Evolutionary conservation across 2,113 vertebrate genomes (phyloP).

Genomic region (Synodontis membranacea): DNA sequence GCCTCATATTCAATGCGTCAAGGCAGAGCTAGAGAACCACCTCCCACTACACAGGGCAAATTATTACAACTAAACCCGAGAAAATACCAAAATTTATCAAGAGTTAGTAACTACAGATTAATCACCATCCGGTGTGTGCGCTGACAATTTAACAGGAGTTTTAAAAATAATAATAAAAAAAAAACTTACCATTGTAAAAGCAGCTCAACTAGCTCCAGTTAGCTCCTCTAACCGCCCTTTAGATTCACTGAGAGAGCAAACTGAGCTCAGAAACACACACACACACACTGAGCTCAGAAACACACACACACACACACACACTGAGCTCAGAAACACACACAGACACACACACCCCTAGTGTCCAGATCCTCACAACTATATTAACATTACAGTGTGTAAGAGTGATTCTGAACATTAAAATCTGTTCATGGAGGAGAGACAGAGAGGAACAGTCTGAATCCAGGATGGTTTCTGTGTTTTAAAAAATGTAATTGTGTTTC

Average conservation of each 20-base stretch:
- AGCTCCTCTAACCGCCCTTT: conserved; percentile 18
- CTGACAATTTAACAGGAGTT: background rate
- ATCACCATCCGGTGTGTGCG: too few relatives aligned
- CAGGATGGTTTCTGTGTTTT: background rate
- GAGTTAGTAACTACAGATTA: background rate
- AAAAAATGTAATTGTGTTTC: background rate
- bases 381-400: background rate
- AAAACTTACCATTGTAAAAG: conserved; percentile 19
- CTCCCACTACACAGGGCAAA: background rate
- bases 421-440: background rate
- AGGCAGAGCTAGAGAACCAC: background rate
- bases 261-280: background rate
- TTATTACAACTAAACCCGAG: background rate
- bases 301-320: background rate
- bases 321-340: background rate
- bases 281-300: too few relatives aligned
- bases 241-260: conserved; percentile 16
- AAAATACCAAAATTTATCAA: background rate
- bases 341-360: conserved; percentile 1
- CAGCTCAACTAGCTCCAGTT: conserved; percentile 8
- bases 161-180: background rate
- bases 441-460: background rate
- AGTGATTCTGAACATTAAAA: background rate
- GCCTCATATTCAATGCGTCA: conserved; percentile 50
- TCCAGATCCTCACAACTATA: background rate